A percentile compares a stretch with the other conserved stretches of the same genome.
Conservation (phyloP, 2,797 vertebrate genomes). For the Lacerta agilis region DNA sequence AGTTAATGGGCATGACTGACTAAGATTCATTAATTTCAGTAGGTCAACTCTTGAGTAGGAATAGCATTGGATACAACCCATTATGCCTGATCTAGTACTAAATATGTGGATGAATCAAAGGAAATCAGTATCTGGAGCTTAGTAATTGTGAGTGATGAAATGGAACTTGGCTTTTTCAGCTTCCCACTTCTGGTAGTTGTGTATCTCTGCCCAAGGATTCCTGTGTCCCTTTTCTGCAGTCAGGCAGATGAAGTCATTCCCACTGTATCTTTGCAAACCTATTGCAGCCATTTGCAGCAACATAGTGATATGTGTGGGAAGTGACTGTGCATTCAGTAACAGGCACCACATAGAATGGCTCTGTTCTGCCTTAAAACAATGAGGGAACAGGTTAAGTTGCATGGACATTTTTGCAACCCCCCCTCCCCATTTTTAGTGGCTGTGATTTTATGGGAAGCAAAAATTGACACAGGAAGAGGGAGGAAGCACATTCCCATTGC, state of each 20-base stretch:
- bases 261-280: not conserved
- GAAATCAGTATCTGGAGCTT: not conserved
- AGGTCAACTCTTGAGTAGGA: no score
- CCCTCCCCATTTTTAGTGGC: not conserved
- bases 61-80: no score
- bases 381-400: not conserved
- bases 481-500: not conserved
- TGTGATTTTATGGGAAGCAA: not conserved
- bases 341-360: no score
- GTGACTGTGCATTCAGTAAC: not conserved
- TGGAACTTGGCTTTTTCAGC: not conserved
- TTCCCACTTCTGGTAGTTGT: not conserved
- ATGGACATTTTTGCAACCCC: not conserved
- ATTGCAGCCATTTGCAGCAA: not conserved
- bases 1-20: no score
- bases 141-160: not conserved
- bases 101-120: not conserved
- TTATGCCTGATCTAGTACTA: not conserved
- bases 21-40: no score
- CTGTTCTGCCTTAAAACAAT: not conserved
- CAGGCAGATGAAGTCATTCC: not conserved
- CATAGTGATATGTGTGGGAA: not conserved
- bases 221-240: not conserved
- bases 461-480: not conserved
- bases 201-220: not conserved